phyloP scores from a whole-genome alignment of 2,888 invertebrate genomes.

The Dasypogon diadema region DNA sequence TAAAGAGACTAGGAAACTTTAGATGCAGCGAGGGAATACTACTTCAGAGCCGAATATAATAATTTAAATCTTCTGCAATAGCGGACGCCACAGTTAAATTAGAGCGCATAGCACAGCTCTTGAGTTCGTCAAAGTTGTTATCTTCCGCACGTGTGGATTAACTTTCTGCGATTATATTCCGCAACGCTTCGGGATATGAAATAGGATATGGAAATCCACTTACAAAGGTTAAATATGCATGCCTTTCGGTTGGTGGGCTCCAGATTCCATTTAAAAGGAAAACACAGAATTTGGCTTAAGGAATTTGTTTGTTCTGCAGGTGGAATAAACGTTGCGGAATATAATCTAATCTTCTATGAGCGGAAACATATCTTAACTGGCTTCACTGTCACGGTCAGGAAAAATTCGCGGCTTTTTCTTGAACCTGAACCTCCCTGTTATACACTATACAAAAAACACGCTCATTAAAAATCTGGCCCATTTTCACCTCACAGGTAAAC shows the following conservation, averaged over 20 bases:
- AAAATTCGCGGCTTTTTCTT: not conserved
- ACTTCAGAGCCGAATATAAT: conserved; percentile 13
- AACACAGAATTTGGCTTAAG: conserved; percentile 1
- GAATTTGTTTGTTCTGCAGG: not conserved
- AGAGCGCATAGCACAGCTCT: conserved; percentile 13
- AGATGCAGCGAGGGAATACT: conserved; percentile 1
- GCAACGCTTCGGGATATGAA: not conserved
- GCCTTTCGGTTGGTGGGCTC: not conserved
- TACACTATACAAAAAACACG: no score
- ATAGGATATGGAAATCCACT: not conserved
- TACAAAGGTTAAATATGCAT: conserved; percentile 7
- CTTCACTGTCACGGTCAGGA: not conserved
- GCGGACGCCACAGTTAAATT: not conserved
- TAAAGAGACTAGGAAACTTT: not conserved
- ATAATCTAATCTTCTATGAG: no score
- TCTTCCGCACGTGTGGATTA: conserved; percentile 33
- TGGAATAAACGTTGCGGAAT: not conserved
- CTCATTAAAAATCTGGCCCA: not conserved
- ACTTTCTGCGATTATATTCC: conserved; percentile 15
- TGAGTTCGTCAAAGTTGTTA: conserved; percentile 36
- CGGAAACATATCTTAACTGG: no score
- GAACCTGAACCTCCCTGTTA: not conserved
- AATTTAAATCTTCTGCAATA: conserved; percentile 22
- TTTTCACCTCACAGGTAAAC: not conserved
- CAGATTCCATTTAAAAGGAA: conserved; percentile 4